Conservation (phyloP, 2,113 vertebrate species). For the Gulo gulo region DNA sequence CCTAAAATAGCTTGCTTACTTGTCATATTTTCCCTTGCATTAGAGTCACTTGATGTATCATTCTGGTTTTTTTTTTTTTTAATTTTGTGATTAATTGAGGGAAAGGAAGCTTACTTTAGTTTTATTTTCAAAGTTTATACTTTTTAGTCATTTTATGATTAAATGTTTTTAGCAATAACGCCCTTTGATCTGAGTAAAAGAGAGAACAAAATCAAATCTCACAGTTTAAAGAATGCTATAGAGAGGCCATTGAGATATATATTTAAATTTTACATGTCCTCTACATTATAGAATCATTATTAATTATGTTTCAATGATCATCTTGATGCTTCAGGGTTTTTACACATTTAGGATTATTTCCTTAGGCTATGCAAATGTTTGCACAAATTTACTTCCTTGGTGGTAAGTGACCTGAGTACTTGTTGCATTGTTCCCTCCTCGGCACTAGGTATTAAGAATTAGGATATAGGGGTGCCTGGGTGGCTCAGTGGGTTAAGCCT, state of each 20-base stretch:
- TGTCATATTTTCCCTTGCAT: not conserved
- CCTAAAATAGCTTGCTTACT: not conserved
- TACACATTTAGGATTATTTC: not conserved
- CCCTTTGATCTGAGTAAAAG: not conserved
- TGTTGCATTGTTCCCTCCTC: not conserved
- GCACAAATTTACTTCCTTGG: not conserved
- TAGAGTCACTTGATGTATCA: slow-evolving; percentile 28
- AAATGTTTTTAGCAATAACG: slow-evolving; percentile 9
- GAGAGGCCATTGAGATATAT: not conserved
- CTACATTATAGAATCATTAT: not conserved
- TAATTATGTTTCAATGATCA: not conserved
- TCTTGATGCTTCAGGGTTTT: not conserved
- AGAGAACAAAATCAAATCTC: not conserved
- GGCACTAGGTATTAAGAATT: not conserved
- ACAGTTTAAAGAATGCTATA: not conserved
- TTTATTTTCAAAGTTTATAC: slow-evolving; percentile 47
- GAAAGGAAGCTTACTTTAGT: not conserved
- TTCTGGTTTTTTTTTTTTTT: not conserved
- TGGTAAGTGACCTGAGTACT: not conserved
- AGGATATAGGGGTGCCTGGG: not conserved
- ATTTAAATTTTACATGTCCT: not conserved
- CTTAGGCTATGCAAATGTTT: not conserved
- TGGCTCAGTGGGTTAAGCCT: too few relatives aligned
- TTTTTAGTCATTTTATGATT: slow-evolving; percentile 28
- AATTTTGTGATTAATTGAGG: slow-evolving; percentile 28